phyloP scores from a whole-genome alignment of 2,113 vertebrate genomes.

The Chloropsis cyanopogon region DNA sequence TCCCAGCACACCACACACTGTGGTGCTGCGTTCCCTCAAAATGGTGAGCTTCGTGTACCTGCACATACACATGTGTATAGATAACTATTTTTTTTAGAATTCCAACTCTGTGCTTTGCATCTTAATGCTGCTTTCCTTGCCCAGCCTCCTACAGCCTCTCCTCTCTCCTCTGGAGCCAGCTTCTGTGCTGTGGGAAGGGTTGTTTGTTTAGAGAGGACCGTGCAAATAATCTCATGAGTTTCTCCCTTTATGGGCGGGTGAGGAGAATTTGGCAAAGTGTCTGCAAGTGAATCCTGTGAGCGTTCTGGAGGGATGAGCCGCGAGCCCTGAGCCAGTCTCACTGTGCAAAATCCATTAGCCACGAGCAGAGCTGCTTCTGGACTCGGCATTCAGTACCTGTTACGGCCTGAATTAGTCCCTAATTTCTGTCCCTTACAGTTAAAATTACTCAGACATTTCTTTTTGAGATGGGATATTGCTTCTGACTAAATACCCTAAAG shows the following conservation, averaged over 20 bases:
- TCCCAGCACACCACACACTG: background rate
- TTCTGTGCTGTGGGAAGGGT: background rate
- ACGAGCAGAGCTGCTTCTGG: background rate
- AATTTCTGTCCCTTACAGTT: slow-evolving; percentile 41
- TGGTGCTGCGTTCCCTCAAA: background rate
- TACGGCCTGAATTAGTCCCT: slow-evolving; percentile 6
- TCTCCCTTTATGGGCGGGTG: background rate
- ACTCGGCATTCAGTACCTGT: slow-evolving; percentile 21
- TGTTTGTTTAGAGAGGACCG: background rate
- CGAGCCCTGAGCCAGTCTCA: background rate
- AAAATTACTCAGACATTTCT: slow-evolving; percentile 24
- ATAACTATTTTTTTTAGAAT: background rate
- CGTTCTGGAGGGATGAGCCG: rapidly evolving
- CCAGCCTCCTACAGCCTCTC: background rate
- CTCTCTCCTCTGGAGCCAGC: background rate
- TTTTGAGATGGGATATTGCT: background rate
- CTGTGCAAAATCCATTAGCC: slow-evolving; percentile 39
- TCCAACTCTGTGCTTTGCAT: background rate
- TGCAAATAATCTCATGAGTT: background rate
- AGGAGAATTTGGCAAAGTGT: background rate
- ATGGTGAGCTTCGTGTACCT: background rate
- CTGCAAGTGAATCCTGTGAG: background rate
- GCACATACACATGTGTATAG: background rate
- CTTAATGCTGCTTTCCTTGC: background rate
- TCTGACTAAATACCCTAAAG: slow-evolving; percentile 25